Evolutionary conservation across 2,888 invertebrate genomes (phyloP).

Genomic region (Callinectes sapidus): DNA sequence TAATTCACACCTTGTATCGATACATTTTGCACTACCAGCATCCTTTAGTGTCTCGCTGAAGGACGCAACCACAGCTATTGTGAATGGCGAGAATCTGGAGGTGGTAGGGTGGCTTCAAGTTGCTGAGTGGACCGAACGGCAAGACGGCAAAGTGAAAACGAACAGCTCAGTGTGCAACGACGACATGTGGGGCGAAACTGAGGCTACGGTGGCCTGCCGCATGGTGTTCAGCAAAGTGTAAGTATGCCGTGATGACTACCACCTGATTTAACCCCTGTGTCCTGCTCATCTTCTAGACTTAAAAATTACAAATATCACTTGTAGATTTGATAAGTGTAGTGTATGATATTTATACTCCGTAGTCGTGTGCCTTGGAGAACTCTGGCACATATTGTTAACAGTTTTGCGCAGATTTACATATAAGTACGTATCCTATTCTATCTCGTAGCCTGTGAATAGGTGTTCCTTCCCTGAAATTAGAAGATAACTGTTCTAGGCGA

Average conservation of each 20-base stretch:
- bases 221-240: not conserved
- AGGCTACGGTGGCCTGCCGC: not conserved
- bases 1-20: not conserved
- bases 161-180: constrained; percentile 17
- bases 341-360: too few relatives aligned
- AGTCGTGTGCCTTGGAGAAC: too few relatives aligned
- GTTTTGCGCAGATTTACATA: too few relatives aligned
- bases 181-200: not conserved
- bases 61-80: not conserved
- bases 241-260: not conserved
- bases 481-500: too few relatives aligned
- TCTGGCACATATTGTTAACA: too few relatives aligned
- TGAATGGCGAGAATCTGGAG: not conserved
- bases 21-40: not conserved
- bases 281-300: not conserved
- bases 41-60: not conserved
- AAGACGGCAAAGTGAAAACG: not conserved
- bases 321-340: too few relatives aligned
- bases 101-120: constrained; percentile 13
- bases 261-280: not conserved
- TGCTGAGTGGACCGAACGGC: not conserved
- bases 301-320: too few relatives aligned
- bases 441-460: too few relatives aligned
- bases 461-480: too few relatives aligned
- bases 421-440: too few relatives aligned